Evolutionary conservation across 37 sponge, comb jelly and placozoan species (phyloP), one percentile per base, ranked within the genome.

Genomic region (Haliclona indistincta): DNA sequence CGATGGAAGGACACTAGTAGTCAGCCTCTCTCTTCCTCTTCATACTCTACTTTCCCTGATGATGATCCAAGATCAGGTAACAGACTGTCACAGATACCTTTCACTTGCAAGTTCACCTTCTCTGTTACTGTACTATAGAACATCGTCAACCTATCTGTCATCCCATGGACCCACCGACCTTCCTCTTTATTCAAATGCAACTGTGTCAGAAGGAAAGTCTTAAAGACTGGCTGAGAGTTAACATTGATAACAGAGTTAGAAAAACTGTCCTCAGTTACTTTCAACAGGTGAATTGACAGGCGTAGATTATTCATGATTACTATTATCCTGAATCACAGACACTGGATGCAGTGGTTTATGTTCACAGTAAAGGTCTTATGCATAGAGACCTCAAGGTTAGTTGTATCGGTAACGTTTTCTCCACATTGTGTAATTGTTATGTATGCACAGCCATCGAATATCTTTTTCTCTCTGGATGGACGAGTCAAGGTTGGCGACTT

Each of bases 161-260:
- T 35, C 39, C 25, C 0, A 65, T 32, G 23, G 71, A 62, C 30
- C 63, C 80, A 2, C 82, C 86, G 0, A 74, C 85, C 2, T 86
- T 65, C 63, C 79, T 96, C 5, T 96, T 77, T 87, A 96, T 96
- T 28, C 96, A 96, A 73, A 96, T 92, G 92, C 86, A 96, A 65
- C 76, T 96, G n/a, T 96, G 96, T 70, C 63, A 66, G 41, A 89
- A 88, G 39, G 81, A 90, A 55, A 96, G 83, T 43, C 84, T 96
- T 33, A 86, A 83, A 43, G 87, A 91, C 25, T 96, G 96, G 96
- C 79, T 96, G 36, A 52, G 23, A 4, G 29, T n/a, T 1, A 77
- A 83, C 55, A 63, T 54, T 15, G 39, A 30, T 37, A 71, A 69
- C 20, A 53, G 87, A 6, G 10, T 35, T 2, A 52, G 45, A 22